Evolutionary conservation across 1,140 invertebrate species (phyloP), one percentile per base, ranked within the genome.

Genomic region (Cephus cinctus): DNA sequence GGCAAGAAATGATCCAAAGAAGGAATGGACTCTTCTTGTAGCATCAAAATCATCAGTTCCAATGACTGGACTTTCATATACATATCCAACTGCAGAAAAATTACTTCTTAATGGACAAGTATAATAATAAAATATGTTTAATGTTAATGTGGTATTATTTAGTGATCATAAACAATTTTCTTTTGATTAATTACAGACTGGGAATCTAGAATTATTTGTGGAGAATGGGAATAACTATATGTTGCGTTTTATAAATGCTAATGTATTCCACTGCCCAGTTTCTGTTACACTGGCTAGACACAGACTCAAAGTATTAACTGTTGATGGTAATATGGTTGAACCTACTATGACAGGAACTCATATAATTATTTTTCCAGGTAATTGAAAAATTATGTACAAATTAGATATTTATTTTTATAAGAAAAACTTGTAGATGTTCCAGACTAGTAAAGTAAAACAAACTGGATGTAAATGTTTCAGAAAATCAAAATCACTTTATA

Each of bases 271-370:
- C 35, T 83, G 81, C 52, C 80, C 82, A n/a, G 64, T 81, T 32
- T 54, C 68, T 46, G 47, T 85, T 18, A 79, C 77, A 6, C 57
- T 83, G 27, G 77, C 81, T 50, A 58, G 69, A 15, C 83, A 85
- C 48, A 63, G 57, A 2, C 36, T 85, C 20, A 63, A 59, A 19
- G 59, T 83, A 2, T 71, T 81, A 20, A 70, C 77, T 2, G 66
- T 72, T 6, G 83, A 85, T 56, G 79, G 79, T 18, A 66, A 69
- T 32, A 67, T 80, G 6, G 72, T 86, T 4, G 69, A 81, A 55
- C 78, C 83, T 8, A 21, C 5, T 4, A 62, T 67, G 14, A 42
- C 58, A 0, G 59, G 65, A 16, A 53, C 52, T 40, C 61, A 59
- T 16, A 53, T 80, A 4, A 58, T 74, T 43, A 38, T 59, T 18